Evolutionary conservation across 2,113 vertebrate genomes (phyloP), one percentile per base, ranked within the genome.

Genomic region (Echinops telfairi): DNA sequence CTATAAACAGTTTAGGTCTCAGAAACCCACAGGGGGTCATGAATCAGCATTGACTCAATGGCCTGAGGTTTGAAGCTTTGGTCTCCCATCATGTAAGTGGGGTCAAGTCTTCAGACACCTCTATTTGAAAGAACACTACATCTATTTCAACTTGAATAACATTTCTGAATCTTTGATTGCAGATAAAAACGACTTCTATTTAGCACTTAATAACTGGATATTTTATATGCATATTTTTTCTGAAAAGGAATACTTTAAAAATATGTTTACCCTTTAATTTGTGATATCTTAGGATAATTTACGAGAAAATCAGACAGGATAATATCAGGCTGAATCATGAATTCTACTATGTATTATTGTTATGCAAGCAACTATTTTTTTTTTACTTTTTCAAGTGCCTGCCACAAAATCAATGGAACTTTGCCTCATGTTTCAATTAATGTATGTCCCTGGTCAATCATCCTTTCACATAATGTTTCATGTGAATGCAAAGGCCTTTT

Each of bases 351-450:
- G 23, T 85, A n/a, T 40, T 2, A 60, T 25, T 84, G n/a, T 84
- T 33, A 83, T 77, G 20, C 31, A 79, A 76, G 79, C 43, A 89
- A 23, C 20, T 94, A 77, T 84, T 84, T 87, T 60, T 31, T 8
- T 11, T 86, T 79, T 57, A 5, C 40, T 27, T 58, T 66, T 62
- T 66, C 79, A 82, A 53, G 1, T 66, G 23, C 73, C 27, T 2
- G 16, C 20, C 47, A 43, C 6, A 85, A 78, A 94, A 53, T 40
- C 14, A 94, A 73, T 60, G 19, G 19, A 90, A 58, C 0, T 33
- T 3, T 79, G 53, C n/a, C 16, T 86, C 23, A 9, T 86, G 12
- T 80, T 80, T 40, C 25, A 33, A 36, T 78, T 14, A 77, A 53
- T 14, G 3, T 84, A 58, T 38, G 25, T 73, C 16, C 20, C 58